Base-by-base conservation (phyloP, 2,888 invertebrate species). In the Parasteatoda lunata region DNA sequence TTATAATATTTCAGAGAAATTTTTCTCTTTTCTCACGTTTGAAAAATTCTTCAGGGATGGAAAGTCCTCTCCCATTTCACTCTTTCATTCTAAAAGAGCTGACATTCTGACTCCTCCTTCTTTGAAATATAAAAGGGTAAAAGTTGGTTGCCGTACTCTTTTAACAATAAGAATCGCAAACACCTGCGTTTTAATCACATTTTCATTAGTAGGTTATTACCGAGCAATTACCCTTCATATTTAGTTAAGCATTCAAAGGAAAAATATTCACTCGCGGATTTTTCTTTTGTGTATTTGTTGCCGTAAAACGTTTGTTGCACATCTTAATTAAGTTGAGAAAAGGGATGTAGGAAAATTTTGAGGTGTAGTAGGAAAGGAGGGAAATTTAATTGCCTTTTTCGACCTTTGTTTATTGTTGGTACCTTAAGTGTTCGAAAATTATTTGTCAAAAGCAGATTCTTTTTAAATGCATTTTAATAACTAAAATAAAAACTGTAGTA, bases 131-230 rank as follows among this genome's bases (percentile, higher is more conserved):
- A 59, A 59, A 30, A 30, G 30, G 30, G 30, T 59, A 59, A 59
- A 13, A 59, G 59, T 7, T 5, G n/a, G 59, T n/a, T 59, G 59
- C 59, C 8, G 6, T 45, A 7, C n/a, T 65, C 65, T 69, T 11
- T 47, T 45, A 30, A 64, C 68, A 75, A 81, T 81, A 45, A 73
- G 52, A 80, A 72, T 72, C 11, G 30, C 15, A 51, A 48, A 30
- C 81, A 81, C 75, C 81, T 81, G 81, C 69, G 81, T 49, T 75
- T 69, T 81, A 81, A 81, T 81, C 81, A 68, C 73, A 81, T 81
- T 81, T 81, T 81, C 81, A 81, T 81, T 81, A 81, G 68, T 75
- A 75, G 68, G 75, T 69, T 69, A 75, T 81, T 81, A 81, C 75
- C n/a, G 54, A 73, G 52, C 81, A 81, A 81, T 81, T 81, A 81